These are phyloP conservation scores for Epizoanthus stellaris DNA, from an alignment of 92 coral and sea anemone species.

Conservation along the genomic window DNA sequence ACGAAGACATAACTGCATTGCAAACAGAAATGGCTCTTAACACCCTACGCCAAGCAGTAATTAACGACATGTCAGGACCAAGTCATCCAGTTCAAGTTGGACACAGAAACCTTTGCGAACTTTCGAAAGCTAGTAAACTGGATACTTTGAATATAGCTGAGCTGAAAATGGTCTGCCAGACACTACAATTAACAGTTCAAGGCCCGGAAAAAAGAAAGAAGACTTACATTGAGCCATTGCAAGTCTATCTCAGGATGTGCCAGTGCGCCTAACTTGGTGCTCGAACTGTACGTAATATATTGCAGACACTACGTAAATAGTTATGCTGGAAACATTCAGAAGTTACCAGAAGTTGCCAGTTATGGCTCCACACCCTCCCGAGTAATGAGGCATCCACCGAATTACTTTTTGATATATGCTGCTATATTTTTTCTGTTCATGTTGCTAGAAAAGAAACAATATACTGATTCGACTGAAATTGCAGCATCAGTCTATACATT, in stretches of 20 bases:
- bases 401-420: not conserved
- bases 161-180: conserved; percentile 27
- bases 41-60: conserved; percentile 12
- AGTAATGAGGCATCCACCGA: conserved; percentile 18
- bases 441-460: no score
- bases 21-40: conserved; percentile 34
- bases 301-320: no score
- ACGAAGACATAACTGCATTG: conserved; percentile 39
- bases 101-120: conserved; percentile 33
- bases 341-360: no score
- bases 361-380: no score
- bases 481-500: no score
- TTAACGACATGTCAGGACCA: conserved; percentile 17
- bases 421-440: no score
- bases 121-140: conserved; percentile 37
- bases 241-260: conserved; percentile 27
- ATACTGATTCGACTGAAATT: no score
- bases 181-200: not conserved
- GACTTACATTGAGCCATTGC: conserved; percentile 35
- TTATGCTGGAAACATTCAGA: conserved; percentile 47
- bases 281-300: no score
- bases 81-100: conserved; percentile 44
- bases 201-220: conserved; percentile 48
- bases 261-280: not conserved
- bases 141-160: conserved; percentile 29